phyloP scores from a whole-genome alignment of 2,888 invertebrate genomes.

The Oscheius sp. region DNA sequence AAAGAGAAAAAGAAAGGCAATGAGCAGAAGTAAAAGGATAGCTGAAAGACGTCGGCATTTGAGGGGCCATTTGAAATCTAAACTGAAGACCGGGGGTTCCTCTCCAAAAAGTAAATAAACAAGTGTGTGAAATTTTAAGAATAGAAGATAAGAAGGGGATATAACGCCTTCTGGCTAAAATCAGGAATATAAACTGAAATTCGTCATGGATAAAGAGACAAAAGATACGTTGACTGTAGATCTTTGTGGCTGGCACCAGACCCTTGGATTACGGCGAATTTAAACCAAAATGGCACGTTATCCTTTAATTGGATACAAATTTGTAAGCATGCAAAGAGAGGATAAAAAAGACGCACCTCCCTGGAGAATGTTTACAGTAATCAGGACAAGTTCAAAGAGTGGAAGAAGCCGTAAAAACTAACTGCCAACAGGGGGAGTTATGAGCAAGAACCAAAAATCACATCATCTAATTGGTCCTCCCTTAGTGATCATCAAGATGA shows the following conservation, averaged over 20 bases:
- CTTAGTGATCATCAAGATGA: not conserved
- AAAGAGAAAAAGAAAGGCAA: too few relatives aligned
- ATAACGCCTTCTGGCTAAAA: too few relatives aligned
- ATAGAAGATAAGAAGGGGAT: not conserved
- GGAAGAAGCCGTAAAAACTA: not conserved
- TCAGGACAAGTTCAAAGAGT: not conserved
- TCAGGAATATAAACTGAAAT: not conserved
- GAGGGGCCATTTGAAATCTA: not conserved
- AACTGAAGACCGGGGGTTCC: not conserved
- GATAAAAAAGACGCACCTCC: not conserved
- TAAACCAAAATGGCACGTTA: not conserved
- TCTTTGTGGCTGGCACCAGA: too few relatives aligned
- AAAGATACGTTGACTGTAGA: not conserved
- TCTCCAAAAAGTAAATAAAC: conserved; percentile 6
- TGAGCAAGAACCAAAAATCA: not conserved
- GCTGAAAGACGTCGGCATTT: not conserved
- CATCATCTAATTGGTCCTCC: conserved; percentile 19
- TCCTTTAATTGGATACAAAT: not conserved
- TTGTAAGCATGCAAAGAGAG: not conserved
- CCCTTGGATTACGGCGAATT: not conserved
- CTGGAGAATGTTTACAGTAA: not conserved
- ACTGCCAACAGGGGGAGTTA: not conserved
- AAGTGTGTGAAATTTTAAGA: not conserved
- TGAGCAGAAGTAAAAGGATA: not conserved
- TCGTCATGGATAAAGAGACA: not conserved